A percentile compares a stretch with the other conserved stretches of the same genome.
Evolutionary conservation across 23 tunicate genomes (phyloP).

Genomic region (Diplosoma virens): DNA sequence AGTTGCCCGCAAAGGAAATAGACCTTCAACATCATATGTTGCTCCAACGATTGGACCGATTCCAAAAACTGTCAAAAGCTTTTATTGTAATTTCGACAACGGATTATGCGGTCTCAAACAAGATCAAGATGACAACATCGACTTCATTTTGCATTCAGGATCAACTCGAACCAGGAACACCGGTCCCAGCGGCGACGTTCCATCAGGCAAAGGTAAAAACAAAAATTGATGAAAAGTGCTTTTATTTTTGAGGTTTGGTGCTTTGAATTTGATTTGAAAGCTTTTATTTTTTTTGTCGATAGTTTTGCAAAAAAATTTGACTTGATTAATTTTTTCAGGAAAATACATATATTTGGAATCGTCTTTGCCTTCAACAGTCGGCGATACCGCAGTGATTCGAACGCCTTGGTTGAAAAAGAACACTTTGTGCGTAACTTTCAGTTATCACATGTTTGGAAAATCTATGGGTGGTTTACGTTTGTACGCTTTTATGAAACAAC

Average conservation of each 20-base stretch:
- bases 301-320: too few species aligned
- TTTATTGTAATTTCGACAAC: conserved; percentile 75
- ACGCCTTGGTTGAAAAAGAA: conserved; percentile 70
- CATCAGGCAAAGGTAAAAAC: conserved; percentile 65
- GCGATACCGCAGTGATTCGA: conserved; percentile 79
- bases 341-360: conserved; percentile 76
- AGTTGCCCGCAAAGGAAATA: too few species aligned
- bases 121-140: conserved; percentile 59
- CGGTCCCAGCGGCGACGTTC: conserved; percentile 69
- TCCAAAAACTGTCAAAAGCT: too few species aligned
- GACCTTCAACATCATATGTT: too few species aligned
- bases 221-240: background rate
- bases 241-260: too few species aligned
- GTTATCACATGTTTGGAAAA: conserved; percentile 81
- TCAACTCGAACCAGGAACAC: conserved; percentile 71
- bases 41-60: too few species aligned
- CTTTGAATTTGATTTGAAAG: too few species aligned
- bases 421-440: conserved; percentile 47
- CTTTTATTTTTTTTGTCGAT: background rate
- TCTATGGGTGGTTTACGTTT: conserved; percentile 86
- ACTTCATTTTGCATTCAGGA: conserved; percentile 43
- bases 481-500: conserved; percentile 73
- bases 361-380: conserved; percentile 50
- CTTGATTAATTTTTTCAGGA: conserved; percentile 41
- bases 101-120: conserved; percentile 79